Conservation (phyloP, 2,113 vertebrate genomes). For the Pseudorhombus dupliciocellatus region DNA sequence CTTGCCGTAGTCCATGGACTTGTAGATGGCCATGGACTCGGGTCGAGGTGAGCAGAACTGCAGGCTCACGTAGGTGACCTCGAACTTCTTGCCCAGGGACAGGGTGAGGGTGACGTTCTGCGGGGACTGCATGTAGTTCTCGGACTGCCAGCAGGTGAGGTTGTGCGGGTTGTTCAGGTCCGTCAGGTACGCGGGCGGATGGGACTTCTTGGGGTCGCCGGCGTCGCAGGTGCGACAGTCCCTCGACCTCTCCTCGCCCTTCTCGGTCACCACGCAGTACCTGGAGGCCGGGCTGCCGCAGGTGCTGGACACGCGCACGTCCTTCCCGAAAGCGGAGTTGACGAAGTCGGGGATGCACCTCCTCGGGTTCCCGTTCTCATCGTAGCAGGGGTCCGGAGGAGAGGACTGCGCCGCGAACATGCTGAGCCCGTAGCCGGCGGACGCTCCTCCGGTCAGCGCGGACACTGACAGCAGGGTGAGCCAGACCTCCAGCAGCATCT, state of each 20-base stretch:
- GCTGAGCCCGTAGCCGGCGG: constrained; percentile 86
- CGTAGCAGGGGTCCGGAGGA: constrained; percentile 95
- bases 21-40: constrained; percentile 98
- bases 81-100: constrained; percentile 97
- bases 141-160: constrained; percentile 98
- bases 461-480: constrained; percentile 84
- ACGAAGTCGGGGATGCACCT: constrained; percentile 99
- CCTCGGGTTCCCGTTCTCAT: constrained; percentile 94
- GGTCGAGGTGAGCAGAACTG: constrained; percentile 98
- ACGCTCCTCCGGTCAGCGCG: constrained; percentile 82
- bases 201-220: constrained; percentile 90
- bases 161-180: constrained; percentile 99
- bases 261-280: constrained; percentile 95
- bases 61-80: constrained; percentile 98
- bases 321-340: constrained; percentile 97
- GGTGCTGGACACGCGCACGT: constrained; percentile 96
- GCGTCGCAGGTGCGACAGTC: constrained; percentile 96
- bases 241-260: constrained; percentile 88
- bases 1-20: constrained; percentile 99
- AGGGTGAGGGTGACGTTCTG: constrained; percentile 95
- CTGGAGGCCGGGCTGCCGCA: constrained; percentile 89
- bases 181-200: constrained; percentile 92
- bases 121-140: constrained; percentile 92
- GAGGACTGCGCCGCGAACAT: constrained; percentile 95
- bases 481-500: constrained; percentile 84